Base-by-base conservation (phyloP, 1,140 invertebrate genomes). In the Lineus longissimus region DNA sequence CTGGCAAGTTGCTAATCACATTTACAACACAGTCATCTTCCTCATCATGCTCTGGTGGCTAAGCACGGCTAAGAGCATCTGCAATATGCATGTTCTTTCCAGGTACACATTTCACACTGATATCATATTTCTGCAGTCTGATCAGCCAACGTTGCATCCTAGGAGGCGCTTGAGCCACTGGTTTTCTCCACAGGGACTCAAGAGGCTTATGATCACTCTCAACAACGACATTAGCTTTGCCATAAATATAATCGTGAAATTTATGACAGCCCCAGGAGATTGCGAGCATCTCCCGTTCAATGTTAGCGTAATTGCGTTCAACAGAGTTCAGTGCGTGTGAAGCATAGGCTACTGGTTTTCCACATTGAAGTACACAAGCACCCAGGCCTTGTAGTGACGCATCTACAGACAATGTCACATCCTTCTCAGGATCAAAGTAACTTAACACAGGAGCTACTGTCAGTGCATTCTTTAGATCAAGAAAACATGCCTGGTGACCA, bases 321-420 rank as follows among this genome's bases (percentile, higher is more conserved):
- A 71, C 60, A 79, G 63, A 29, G 69, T 76, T 70, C 75, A 76
- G 61, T 74, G 79, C 7, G 68, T 76, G 70, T 76, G 83, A 1
- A 71, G 68, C 31, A 83, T 76, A 36, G 22, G 22, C 47, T 59
- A 56, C 9, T 51, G 61, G 9, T 47, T 65, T 17, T 56, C 57
- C 29, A 9, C 67, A 67, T 40, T 73, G 55, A 2, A 73, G 41
- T 25, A 83, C 60, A 6, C 82, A 77, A 11, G 69, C 76, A 17
- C 74, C 79, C 55, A 84, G 61, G 9, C 71, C 80, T 13, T 78
- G 74, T n/a, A 81, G 80, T 56, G 76, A 79, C 0, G 80, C 82
- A 70, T 84, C 82, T 7, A 81, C 78, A 25, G 36, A 13, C 0
- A 70, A 19, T 31, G 55, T 41, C 22, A 66, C 71, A 15, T 59